phyloP scores from a whole-genome alignment of 2,888 invertebrate genomes.

The Hyalella azteca region DNA sequence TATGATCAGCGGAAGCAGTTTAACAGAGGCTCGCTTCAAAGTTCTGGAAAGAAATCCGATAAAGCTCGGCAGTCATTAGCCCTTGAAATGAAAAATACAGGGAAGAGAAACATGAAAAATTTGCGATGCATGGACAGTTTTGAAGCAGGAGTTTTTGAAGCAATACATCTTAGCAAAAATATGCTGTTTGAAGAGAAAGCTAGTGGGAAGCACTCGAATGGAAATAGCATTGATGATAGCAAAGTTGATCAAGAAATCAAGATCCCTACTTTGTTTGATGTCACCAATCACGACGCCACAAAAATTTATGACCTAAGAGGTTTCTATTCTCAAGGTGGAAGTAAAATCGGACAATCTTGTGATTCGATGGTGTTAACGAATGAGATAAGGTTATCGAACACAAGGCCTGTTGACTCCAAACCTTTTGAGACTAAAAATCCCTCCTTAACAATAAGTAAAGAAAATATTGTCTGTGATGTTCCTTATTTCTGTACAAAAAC shows the following conservation, averaged over 20 bases:
- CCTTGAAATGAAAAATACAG: background rate
- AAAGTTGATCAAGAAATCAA: background rate
- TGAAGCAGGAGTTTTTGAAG: conserved; percentile 9
- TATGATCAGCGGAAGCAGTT: too few species aligned
- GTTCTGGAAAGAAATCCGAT: background rate
- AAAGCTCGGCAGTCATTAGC: too few species aligned
- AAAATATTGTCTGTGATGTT: too few species aligned
- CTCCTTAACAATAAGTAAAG: background rate
- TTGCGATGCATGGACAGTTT: conserved; percentile 15
- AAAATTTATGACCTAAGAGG: conserved; percentile 2
- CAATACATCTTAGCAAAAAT: conserved; percentile 13
- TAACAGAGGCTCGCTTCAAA: too few species aligned
- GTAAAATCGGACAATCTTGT: background rate
- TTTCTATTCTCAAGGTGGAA: conserved; percentile 4
- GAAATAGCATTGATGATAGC: background rate
- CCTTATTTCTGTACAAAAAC: too few species aligned
- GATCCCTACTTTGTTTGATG: background rate
- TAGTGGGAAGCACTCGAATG: background rate
- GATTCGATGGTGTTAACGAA: background rate
- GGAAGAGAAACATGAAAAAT: background rate
- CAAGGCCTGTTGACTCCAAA: too few species aligned
- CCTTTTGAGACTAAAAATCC: background rate
- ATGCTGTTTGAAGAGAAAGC: background rate
- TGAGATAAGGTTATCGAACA: too few species aligned
- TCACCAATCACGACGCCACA: background rate